Conservation (phyloP, 2,797 vertebrate genomes). For the Allobates femoralis region DNA sequence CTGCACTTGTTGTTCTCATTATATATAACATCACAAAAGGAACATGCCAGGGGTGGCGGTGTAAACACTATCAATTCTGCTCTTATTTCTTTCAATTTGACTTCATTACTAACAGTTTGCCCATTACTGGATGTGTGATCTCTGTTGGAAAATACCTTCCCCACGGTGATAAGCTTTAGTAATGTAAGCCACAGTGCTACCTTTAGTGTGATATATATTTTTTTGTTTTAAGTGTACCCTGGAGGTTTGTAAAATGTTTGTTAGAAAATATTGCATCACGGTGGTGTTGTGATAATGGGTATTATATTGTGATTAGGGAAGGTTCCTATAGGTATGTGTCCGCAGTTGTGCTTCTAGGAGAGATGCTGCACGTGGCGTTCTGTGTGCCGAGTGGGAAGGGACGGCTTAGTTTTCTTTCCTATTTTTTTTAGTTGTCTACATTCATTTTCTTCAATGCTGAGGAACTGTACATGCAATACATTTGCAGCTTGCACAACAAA, state of each 20-base stretch:
- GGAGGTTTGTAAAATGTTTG: constrained; percentile 42
- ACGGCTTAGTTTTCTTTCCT: background rate
- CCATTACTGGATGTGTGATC: constrained; percentile 43
- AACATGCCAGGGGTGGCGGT: constrained; percentile 14
- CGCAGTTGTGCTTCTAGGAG: background rate
- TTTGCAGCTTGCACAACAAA: background rate
- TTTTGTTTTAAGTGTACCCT: constrained; percentile 31
- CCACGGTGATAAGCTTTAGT: constrained; percentile 50
- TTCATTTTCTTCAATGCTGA: background rate
- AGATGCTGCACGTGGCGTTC: background rate
- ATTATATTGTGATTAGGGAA: constrained; percentile 20
- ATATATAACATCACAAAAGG: constrained; percentile 45
- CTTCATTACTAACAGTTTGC: constrained; percentile 43
- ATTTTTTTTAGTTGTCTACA: background rate
- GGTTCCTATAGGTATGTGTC: background rate
- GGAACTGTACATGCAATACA: background rate
- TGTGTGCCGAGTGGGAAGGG: background rate
- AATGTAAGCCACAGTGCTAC: constrained; percentile 31
- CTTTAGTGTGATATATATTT: constrained; percentile 11
- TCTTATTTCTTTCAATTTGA: constrained; percentile 50
- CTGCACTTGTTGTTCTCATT: constrained; percentile 35
- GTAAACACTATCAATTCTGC: constrained; percentile 30
- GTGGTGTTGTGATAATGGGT: background rate
- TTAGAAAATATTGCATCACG: constrained; percentile 8
- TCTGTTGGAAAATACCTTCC: constrained; percentile 45